These are phyloP conservation scores for Gyrodactylus bullatarudis DNA, from an alignment of 1,140 invertebrate genomes.

Conservation along the genomic window DNA sequence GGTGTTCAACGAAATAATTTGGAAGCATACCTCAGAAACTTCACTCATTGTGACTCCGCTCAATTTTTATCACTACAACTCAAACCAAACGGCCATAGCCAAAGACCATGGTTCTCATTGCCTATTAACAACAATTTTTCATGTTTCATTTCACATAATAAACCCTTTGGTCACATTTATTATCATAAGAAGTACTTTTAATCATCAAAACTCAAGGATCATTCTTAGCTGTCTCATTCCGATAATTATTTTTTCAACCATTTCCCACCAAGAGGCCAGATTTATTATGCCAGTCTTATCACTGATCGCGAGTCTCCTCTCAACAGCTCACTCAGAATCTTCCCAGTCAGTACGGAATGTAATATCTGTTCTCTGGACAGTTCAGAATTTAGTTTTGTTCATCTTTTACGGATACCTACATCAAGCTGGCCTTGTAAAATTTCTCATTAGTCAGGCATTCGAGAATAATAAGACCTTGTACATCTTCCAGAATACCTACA, in stretches of 20 bases:
- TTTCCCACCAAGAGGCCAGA: slow-evolving; percentile 1
- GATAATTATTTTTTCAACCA: background rate
- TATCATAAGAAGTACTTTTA: background rate
- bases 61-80: slow-evolving; percentile 2
- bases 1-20: background rate
- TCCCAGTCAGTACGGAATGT: background rate
- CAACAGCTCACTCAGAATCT: too few relatives aligned
- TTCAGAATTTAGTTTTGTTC: background rate
- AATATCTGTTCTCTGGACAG: background rate
- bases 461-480: background rate
- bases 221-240: background rate
- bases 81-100: background rate
- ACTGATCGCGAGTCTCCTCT: background rate
- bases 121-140: background rate
- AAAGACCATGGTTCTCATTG: background rate
- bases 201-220: too few relatives aligned
- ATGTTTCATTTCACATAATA: background rate
- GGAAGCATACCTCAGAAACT: background rate
- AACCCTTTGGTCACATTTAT: background rate
- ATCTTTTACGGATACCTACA: background rate
- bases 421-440: background rate
- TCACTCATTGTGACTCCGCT: background rate
- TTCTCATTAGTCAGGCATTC: background rate
- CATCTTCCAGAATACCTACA: background rate
- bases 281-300: background rate